These are phyloP conservation scores for Buteo buteo DNA, from an alignment of 2,113 vertebrate species.

Conservation along the genomic window DNA sequence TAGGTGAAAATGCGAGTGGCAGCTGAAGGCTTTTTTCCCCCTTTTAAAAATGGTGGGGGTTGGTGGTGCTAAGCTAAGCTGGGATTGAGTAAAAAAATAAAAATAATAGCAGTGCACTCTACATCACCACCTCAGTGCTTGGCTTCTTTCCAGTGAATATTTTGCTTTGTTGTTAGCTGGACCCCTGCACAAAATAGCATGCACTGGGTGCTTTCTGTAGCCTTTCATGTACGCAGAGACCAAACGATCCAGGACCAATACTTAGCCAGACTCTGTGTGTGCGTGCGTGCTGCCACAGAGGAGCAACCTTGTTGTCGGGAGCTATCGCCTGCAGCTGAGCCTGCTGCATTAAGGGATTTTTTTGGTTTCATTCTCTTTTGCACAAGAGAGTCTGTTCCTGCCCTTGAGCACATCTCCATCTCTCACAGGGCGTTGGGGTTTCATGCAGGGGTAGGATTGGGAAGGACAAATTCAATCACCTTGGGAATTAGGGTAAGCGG, in stretches of 20 bases:
- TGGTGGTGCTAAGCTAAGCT: background rate
- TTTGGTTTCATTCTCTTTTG: background rate
- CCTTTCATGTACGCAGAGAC: background rate
- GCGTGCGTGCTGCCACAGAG: rapidly evolving
- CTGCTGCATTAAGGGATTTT: background rate
- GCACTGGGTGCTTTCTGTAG: background rate
- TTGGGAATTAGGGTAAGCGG: background rate
- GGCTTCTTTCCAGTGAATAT: background rate
- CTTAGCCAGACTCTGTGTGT: background rate
- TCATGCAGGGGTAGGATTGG: background rate
- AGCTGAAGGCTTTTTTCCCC: background rate
- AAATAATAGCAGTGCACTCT: rapidly evolving
- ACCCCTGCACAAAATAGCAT: background rate
- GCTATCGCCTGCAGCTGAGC: background rate
- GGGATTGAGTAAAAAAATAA: background rate
- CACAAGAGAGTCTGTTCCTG: background rate
- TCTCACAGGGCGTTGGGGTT: rapidly evolving
- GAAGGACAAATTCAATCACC: background rate
- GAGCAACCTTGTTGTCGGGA: background rate
- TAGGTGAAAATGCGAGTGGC: background rate
- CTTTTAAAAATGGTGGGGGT: background rate
- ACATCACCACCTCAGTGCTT: background rate
- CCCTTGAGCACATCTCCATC: background rate
- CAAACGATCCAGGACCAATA: background rate
- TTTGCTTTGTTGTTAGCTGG: background rate